A percentile compares a stretch with the other conserved stretches of the same genome.
Conservation (phyloP, 2,113 vertebrate species). For the Penelope pileata region DNA sequence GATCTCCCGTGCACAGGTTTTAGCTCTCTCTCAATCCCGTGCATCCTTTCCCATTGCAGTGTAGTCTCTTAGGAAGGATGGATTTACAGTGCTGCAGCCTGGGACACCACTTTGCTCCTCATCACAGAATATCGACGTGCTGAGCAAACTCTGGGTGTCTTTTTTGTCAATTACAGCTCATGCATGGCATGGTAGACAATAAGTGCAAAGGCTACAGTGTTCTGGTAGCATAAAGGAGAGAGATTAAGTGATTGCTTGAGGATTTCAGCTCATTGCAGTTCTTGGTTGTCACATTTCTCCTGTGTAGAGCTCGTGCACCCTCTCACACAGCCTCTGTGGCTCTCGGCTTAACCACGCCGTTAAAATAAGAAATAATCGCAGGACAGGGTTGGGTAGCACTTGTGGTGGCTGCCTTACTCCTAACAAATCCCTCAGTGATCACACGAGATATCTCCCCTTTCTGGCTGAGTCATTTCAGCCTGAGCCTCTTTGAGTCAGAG, state of each 20-base stretch:
- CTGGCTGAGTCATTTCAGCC: background rate
- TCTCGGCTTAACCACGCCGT: background rate
- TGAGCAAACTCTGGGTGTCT: background rate
- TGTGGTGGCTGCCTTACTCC: background rate
- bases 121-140: background rate
- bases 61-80: background rate
- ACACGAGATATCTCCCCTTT: background rate
- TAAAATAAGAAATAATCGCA: background rate
- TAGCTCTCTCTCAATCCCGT: background rate
- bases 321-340: background rate
- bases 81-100: background rate
- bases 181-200: too few relatives aligned
- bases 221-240: background rate
- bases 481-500: background rate
- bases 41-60: rapidly evolving
- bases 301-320: background rate
- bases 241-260: background rate
- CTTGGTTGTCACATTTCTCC: background rate
- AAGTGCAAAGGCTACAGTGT: background rate
- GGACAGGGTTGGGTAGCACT: background rate
- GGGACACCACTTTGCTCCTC: background rate
- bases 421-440: background rate
- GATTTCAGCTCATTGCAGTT: background rate
- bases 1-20: background rate
- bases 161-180: background rate